A percentile compares a stretch with the other conserved stretches of the same genome.
Conservation (phyloP, 2,113 vertebrate species). For the Bothrops jararaca region DNA sequence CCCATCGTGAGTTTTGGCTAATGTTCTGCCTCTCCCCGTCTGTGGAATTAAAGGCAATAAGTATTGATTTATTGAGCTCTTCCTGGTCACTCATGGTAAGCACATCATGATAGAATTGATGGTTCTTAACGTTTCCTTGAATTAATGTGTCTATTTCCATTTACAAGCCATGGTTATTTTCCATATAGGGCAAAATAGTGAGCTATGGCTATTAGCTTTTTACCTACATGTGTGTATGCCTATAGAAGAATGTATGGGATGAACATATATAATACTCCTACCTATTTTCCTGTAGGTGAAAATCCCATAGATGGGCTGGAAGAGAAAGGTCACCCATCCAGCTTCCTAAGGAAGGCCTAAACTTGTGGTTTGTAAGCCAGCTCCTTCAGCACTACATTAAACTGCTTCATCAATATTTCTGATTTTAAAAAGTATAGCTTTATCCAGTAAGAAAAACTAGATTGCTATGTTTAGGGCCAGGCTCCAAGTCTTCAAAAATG, state of each 20-base stretch:
- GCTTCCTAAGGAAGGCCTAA: background rate
- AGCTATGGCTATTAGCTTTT: background rate
- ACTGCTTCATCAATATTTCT: background rate
- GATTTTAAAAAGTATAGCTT: background rate
- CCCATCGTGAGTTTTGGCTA: background rate
- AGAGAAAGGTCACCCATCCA: background rate
- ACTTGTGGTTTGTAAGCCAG: background rate
- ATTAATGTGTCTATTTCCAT: background rate
- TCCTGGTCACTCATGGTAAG: background rate
- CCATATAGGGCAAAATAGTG: background rate
- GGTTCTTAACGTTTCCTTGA: background rate
- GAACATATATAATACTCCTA: background rate
- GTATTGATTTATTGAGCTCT: background rate
- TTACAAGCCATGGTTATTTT: background rate
- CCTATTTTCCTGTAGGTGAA: background rate
- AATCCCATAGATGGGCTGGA: background rate
- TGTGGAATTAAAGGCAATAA: background rate
- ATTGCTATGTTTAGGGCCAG: background rate
- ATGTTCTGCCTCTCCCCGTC: background rate
- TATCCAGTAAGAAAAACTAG: background rate
- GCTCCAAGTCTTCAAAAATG: background rate
- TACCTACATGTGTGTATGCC: background rate
- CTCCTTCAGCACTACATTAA: background rate
- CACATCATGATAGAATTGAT: background rate
- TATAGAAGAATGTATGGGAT: background rate